Percentiles rank a stretch among this genome's conserved stretches.
These are phyloP conservation scores for Hyphantria cunea DNA, from an alignment of 1,140 invertebrate genomes.

Conservation along the genomic window DNA sequence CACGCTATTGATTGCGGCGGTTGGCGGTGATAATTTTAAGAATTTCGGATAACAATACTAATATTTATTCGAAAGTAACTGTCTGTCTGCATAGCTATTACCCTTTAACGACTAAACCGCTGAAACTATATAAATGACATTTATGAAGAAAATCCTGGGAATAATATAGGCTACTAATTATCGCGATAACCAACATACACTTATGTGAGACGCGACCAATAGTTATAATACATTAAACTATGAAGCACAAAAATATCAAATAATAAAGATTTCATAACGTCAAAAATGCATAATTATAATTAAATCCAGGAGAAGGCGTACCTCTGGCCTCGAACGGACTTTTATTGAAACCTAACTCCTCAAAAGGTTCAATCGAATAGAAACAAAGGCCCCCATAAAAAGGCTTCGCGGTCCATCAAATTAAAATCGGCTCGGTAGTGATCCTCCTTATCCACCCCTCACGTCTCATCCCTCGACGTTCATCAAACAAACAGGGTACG, in stretches of 20 bases:
- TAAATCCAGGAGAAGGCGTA: background rate
- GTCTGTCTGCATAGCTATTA: too few species aligned
- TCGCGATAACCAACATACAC: too few species aligned
- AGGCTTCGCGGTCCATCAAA: conserved; percentile 29
- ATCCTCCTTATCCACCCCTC: conserved; percentile 1
- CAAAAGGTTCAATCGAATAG: background rate
- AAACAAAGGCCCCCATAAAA: conserved; percentile 1
- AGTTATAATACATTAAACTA: too few species aligned
- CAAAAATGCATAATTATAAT: background rate
- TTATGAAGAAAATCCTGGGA: too few species aligned
- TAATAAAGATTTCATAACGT: background rate
- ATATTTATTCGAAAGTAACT: too few species aligned
- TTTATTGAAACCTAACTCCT: conserved; percentile 5
- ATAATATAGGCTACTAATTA: too few species aligned
- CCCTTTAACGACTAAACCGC: too few species aligned
- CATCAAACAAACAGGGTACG: conserved; percentile 1
- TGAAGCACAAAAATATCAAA: background rate
- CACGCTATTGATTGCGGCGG: too few species aligned
- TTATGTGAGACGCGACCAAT: too few species aligned
- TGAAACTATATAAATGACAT: too few species aligned
- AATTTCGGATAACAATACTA: too few species aligned
- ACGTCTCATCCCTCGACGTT: background rate
- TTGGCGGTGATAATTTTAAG: too few species aligned
- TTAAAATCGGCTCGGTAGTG: conserved; percentile 28
- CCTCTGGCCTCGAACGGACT: background rate